Evolutionary conservation across 1,140 invertebrate species (phyloP).

Genomic region (Diabrotica virgifera): DNA sequence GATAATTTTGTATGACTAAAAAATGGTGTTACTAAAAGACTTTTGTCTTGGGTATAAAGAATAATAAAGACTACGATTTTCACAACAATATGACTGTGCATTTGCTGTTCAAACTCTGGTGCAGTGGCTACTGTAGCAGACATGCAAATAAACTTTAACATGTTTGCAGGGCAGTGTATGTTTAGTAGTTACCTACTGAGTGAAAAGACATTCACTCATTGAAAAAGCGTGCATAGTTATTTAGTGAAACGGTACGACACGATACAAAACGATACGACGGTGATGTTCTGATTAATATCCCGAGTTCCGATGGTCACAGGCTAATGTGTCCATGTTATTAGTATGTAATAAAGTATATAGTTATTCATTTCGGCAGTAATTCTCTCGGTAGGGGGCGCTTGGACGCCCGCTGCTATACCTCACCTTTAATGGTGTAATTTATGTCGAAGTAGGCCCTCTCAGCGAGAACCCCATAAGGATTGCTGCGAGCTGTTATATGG

Average conservation of each 20-base stretch:
- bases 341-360: constrained; percentile 52
- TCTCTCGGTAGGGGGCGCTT: constrained; percentile 43
- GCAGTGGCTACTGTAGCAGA: no score
- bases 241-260: constrained; percentile 36
- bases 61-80: no score
- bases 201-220: constrained; percentile 16
- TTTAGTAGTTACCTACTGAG: constrained; percentile 1
- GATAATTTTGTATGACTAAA: no score
- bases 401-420: constrained; percentile 47
- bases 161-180: background rate
- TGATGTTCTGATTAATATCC: constrained; percentile 36
- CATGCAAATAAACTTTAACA: background rate
- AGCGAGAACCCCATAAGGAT: constrained; percentile 26
- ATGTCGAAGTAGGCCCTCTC: constrained; percentile 36
- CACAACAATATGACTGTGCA: no score
- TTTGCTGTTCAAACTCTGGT: no score
- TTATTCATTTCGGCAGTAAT: constrained; percentile 51
- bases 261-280: constrained; percentile 28
- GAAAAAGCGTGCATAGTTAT: constrained; percentile 16
- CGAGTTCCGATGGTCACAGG: constrained; percentile 40
- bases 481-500: constrained; percentile 5
- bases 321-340: constrained; percentile 49
- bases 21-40: no score
- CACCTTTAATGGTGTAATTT: constrained; percentile 51
- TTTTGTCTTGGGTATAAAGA: no score